A percentile compares a stretch with the other conserved stretches of the same genome.
Conservation (phyloP, 2,113 vertebrate species). For the Dendropsophus ebraccatus region DNA sequence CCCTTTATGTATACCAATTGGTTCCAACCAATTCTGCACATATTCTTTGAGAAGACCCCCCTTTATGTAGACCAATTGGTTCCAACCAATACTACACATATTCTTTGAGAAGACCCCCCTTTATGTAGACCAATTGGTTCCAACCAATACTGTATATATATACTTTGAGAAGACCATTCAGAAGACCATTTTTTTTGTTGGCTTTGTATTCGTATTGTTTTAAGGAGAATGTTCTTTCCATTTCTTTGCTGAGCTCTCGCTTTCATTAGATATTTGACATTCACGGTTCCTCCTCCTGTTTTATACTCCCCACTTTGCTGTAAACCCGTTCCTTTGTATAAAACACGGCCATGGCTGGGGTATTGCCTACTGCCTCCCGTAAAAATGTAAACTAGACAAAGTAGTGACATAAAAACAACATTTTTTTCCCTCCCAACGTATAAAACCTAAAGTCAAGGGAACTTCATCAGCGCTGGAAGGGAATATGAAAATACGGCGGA, state of each 20-base stretch:
- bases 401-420: constrained; percentile 38
- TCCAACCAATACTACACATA: too few relatives aligned
- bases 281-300: background rate
- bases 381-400: constrained; percentile 42
- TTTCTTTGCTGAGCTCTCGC: background rate
- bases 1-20: too few relatives aligned
- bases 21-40: too few relatives aligned
- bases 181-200: too few relatives aligned
- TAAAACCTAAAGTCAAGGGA: constrained; percentile 26
- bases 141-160: too few relatives aligned
- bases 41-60: too few relatives aligned
- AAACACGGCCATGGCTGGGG: constrained; percentile 13
- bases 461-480: constrained; percentile 19
- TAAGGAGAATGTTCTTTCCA: background rate
- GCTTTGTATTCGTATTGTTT: too few relatives aligned
- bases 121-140: too few relatives aligned
- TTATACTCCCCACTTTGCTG: background rate
- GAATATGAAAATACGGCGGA: constrained; percentile 7
- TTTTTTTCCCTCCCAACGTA: constrained; percentile 4
- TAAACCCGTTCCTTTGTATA: constrained; percentile 34
- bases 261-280: constrained; percentile 8
- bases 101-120: too few relatives aligned
- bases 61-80: too few relatives aligned
- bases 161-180: too few relatives aligned
- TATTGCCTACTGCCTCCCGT: constrained; percentile 28